Evolutionary conservation across 2,888 invertebrate species (phyloP), one percentile per base, ranked within the genome.

Genomic region (Dinocampus coccinellae): DNA sequence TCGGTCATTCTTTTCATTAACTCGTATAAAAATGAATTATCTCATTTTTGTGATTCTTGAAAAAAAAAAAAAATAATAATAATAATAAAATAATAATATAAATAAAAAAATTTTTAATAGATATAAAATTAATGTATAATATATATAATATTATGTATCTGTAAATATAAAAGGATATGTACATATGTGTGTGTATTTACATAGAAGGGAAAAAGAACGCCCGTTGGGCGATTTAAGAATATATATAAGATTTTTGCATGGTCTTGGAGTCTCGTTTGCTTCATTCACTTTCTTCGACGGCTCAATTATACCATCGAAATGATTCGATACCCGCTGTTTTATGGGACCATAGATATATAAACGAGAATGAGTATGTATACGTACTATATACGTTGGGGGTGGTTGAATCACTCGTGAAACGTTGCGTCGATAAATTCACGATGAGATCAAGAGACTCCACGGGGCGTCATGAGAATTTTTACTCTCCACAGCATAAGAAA

Each of bases 221-320:
- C 47, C 47, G 47, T 9, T 3, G 47, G 16, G 47, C 16, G 16
- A 47, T 47, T 9, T 16, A 16, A 47, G 47, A 47, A 47, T 47
- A 47, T n/a, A 39, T 39, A 47, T 47, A 47, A 47, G 6, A 55
- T 22, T 55, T 55, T 26, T 55, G 55, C 55, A 24, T 55, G 55
- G 24, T 16, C 20, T 16, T 11, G 26, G n/a, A 13, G 24, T 22
- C 52, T 55, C 55, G 26, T 55, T 24, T 55, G 55, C 24, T 55
- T 20, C 29, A 26, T 66, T 24, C 39, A 58, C 57, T 66, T 57
- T 39, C 29, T 58, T 76, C 79, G 80, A 82, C 78, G 80, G 79
- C 83, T 83, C 82, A 81, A 83, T 83, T 83, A 81, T 80, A 74
- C 76, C 78, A 74, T 73, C 75, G 77, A 80, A 79, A 78, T 80